Evolutionary conservation across 1,140 invertebrate species (phyloP), one percentile per base, ranked within the genome.

Genomic region (Amphibalanus amphitrite): DNA sequence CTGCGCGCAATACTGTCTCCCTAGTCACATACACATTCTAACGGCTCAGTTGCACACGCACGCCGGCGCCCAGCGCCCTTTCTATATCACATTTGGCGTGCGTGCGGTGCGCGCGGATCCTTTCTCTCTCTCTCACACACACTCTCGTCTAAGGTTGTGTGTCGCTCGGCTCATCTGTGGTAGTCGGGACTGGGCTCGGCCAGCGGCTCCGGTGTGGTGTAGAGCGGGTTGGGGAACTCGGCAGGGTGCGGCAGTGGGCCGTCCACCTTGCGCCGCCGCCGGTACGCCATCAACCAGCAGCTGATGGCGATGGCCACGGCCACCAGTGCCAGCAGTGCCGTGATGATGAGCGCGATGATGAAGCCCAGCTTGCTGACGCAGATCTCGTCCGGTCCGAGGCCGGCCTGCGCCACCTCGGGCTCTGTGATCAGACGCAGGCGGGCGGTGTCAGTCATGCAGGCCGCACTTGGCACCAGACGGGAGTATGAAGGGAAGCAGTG

Each of bases 251-350:
- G 92, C 77, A 96, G 84, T 73, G 92, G 93, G 69, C 92, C 92
- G 72, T 89, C 85, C 69, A 88, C 86, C 77, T 91, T 91, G 69
- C 91, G 90, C 76, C 90, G 86, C 74, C 91, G 86, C 76, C 92
- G 83, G 82, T 94, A 95, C 72, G 93, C 93, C 86, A 95, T 91
- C 69, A 95, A 83, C 92, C 92, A 96, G 80, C 93, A 95, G 64
- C 92, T 94, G 29, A 95, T 92, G 68, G 92, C 92, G 47, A 95
- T 90, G 28, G 93, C 93, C 33, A 96, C 91, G 47, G 93, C 92
- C 29, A 95, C 92, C 69, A 96, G 83, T 67, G 93, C 92, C 77
- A 96, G 80, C 68, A 96, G 84, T 28, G 92, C 92, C 71, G 93
- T 95, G 76, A 96, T 89, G 72, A 94, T 89, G 76, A 96, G 82